Base-by-base conservation (phyloP, 2,888 invertebrate species). In the Agriopis marginaria region DNA sequence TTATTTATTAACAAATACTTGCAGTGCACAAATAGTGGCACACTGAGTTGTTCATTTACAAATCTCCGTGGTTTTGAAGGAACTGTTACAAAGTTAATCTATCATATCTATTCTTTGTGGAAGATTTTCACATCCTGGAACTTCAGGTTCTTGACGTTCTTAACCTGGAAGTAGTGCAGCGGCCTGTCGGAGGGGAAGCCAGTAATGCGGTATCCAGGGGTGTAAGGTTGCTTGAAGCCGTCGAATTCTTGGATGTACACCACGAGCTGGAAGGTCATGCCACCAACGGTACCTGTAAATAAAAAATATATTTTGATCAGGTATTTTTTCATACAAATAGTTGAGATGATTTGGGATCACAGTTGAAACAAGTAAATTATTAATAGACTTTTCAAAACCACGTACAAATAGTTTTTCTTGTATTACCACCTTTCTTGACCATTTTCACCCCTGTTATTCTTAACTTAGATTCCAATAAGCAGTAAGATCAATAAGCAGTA, bases 231-330 rank as follows among this genome's bases (percentile, higher is more conserved):
- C 45, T 58, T 77, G 56, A 89, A 89, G n/a, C 55, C 51, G 32
- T 63, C 63, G 47, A 55, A 55, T 8, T 89, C 84, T 32, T 86
- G 83, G 63, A 91, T 89, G 51, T 95, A 93, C 69, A 95, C 94
- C 86, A 95, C 95, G 69, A 96, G 81, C 75, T 95, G 95, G 91
- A 95, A 95, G 56, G 94, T 93, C 86, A 95, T 92, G 50, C 97
- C 97, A 66, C 95, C 94, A 53, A 87, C 89, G 78, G 92, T 95
- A 79, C 97, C 97, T 75, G 72, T 2, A 17, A 56, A 61, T 45
- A 23, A n/a, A 45, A 23, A 7, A 3, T 40, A 12, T 23, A 23
- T 23, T 40, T 3, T 8, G 10, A 56, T 56, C 1, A 42, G 5
- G 5, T 42, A 10, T 40, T 56, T 4, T 14, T 14, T 14, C 3